These are phyloP conservation scores for Coturnix japonica DNA, from an alignment of 2,113 vertebrate species.

Conservation along the genomic window DNA sequence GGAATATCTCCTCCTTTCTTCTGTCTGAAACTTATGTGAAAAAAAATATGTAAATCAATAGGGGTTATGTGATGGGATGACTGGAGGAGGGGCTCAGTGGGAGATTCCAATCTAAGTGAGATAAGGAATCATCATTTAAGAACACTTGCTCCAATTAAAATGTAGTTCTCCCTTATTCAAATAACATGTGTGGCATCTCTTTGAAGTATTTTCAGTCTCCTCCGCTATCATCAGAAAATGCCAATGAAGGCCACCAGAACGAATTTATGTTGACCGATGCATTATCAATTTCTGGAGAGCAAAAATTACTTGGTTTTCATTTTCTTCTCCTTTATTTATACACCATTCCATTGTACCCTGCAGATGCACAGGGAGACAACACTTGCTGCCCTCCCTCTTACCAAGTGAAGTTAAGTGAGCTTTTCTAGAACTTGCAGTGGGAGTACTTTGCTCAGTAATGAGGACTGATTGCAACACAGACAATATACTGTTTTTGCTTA, in stretches of 20 bases:
- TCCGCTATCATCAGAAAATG: constrained; percentile 33
- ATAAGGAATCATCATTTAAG: constrained; percentile 33
- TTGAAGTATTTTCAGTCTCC: constrained; percentile 30
- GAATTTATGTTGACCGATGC: constrained; percentile 26
- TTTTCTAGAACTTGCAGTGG: background rate
- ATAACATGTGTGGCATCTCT: background rate
- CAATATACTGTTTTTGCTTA: background rate
- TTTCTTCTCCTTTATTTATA: background rate
- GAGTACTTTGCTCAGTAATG: constrained; percentile 26
- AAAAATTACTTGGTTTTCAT: constrained; percentile 5
- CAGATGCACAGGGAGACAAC: background rate
- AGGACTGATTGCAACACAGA: constrained; percentile 13
- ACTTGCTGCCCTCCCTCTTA: background rate
- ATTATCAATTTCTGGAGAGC: constrained; percentile 16
- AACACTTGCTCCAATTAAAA: constrained; percentile 47
- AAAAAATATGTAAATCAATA: constrained; percentile 28
- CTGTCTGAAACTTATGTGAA: constrained; percentile 25
- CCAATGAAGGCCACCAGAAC: constrained; percentile 4
- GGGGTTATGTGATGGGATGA: constrained; percentile 34
- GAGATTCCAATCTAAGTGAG: constrained; percentile 41
- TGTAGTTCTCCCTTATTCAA: background rate
- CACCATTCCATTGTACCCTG: background rate
- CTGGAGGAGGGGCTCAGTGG: background rate
- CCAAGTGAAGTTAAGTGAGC: background rate
- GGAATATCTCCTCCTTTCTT: background rate